Percentiles rank a stretch among this genome's conserved stretches.
Conservation (phyloP, 1,140 invertebrate genomes). For the Cydia strobilella region DNA sequence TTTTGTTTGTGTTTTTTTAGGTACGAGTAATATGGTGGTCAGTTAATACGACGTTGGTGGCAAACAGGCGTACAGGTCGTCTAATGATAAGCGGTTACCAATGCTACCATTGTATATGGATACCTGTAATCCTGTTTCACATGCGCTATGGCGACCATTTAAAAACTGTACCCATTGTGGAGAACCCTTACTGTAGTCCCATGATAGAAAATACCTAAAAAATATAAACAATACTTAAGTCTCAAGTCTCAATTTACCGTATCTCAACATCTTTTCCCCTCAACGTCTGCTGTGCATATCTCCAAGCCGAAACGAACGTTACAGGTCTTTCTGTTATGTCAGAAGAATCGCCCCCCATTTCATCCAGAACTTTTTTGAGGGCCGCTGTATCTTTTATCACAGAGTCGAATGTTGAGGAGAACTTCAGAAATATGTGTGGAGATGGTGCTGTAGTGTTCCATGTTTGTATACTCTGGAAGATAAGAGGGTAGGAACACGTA, state of each 20-base stretch:
- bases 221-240: too few species aligned
- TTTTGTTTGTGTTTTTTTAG: too few species aligned
- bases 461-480: conserved; percentile 48
- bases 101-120: too few species aligned
- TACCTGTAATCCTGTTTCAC: too few species aligned
- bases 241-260: not conserved
- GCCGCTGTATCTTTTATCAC: conserved; percentile 56
- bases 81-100: too few species aligned
- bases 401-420: conserved; percentile 60
- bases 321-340: not conserved
- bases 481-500: not conserved
- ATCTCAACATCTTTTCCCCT: not conserved
- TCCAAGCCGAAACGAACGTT: conserved; percentile 53
- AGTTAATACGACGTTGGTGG: too few species aligned
- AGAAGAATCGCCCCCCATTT: conserved; percentile 41
- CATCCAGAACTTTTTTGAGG: conserved; percentile 47
- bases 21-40: too few species aligned
- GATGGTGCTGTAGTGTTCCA: conserved; percentile 53
- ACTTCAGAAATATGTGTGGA: conserved; percentile 60
- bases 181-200: too few species aligned
- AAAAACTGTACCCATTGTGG: too few species aligned
- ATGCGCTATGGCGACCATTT: too few species aligned
- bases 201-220: too few species aligned
- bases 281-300: conserved; percentile 49
- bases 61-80: too few species aligned